Percentiles rank a stretch among this genome's conserved stretches.
Evolutionary conservation across 2,797 vertebrate species (phyloP).

Genomic region (Anguilla anguilla): DNA sequence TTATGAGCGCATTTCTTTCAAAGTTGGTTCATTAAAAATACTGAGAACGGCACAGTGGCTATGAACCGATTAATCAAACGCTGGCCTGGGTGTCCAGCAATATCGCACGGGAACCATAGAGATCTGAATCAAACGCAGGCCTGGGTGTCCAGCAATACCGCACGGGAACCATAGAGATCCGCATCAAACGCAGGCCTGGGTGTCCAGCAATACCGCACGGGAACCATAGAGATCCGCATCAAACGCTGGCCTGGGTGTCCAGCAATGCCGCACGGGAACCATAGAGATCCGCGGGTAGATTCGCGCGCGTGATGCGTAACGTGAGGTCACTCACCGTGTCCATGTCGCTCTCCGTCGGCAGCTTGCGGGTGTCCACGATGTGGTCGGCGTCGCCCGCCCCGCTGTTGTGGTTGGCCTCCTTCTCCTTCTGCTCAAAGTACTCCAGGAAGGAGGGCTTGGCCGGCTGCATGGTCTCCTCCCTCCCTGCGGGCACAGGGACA

Average conservation of each 20-base stretch:
- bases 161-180: too few relatives aligned
- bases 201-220: not conserved
- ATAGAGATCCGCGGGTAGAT: not conserved
- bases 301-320: not conserved
- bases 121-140: not conserved
- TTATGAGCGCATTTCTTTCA: not conserved
- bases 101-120: not conserved
- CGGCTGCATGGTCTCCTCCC: constrained; percentile 83
- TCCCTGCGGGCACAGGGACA: constrained; percentile 69
- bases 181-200: not conserved
- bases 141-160: not conserved
- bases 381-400: constrained; percentile 72
- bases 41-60: not conserved
- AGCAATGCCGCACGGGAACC: not conserved
- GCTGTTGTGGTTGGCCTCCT: constrained; percentile 81
- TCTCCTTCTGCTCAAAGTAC: constrained; percentile 96
- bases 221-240: too few relatives aligned
- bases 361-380: constrained; percentile 80
- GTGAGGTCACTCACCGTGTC: constrained; percentile 83
- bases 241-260: not conserved
- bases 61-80: not conserved
- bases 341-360: constrained; percentile 83
- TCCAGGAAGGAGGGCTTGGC: constrained; percentile 91
- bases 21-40: not conserved
- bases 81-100: not conserved